These are phyloP conservation scores for Leucopsar rothschildi DNA, from an alignment of 2,113 vertebrate genomes.

Conservation along the genomic window DNA sequence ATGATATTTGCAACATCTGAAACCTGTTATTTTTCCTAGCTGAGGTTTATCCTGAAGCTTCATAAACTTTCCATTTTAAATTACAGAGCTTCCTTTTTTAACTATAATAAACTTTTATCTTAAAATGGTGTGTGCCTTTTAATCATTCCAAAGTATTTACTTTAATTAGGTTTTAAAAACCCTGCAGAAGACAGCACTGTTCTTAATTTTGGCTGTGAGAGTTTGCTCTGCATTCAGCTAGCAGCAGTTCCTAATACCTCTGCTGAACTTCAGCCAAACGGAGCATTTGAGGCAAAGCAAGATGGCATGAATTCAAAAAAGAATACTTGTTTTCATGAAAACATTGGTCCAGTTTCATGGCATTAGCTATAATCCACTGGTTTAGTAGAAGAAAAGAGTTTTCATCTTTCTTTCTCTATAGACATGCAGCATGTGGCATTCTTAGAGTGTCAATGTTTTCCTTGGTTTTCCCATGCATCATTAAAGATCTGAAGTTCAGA, in stretches of 20 bases:
- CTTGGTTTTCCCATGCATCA: not conserved
- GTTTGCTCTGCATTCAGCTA: slow-evolving; percentile 37
- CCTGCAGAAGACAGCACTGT: slow-evolving; percentile 67
- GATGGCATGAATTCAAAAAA: slow-evolving; percentile 29
- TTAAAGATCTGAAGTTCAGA: not conserved
- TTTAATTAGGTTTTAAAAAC: slow-evolving; percentile 65
- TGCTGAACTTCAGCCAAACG: slow-evolving; percentile 39
- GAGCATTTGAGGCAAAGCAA: slow-evolving; percentile 59
- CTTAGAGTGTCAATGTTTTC: not conserved
- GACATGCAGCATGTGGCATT: not conserved
- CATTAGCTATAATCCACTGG: slow-evolving; percentile 32
- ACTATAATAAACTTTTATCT: slow-evolving; percentile 79
- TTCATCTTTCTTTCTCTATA: not conserved
- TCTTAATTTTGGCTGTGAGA: slow-evolving; percentile 72
- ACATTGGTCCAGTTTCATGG: slow-evolving; percentile 55
- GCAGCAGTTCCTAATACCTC: slow-evolving; percentile 39
- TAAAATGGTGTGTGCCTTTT: slow-evolving; percentile 75
- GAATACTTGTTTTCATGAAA: slow-evolving; percentile 35
- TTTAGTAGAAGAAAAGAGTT: slow-evolving; percentile 34
- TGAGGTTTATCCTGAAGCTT: slow-evolving; percentile 74
- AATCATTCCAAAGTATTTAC: slow-evolving; percentile 74
- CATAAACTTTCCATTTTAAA: slow-evolving; percentile 80
- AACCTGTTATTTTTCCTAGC: slow-evolving; percentile 73
- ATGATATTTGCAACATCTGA: slow-evolving; percentile 75
- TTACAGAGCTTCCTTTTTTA: slow-evolving; percentile 75